These are phyloP conservation scores for Poeciliopsis occidentalis DNA, from an alignment of 2,113 vertebrate species.

Conservation along the genomic window DNA sequence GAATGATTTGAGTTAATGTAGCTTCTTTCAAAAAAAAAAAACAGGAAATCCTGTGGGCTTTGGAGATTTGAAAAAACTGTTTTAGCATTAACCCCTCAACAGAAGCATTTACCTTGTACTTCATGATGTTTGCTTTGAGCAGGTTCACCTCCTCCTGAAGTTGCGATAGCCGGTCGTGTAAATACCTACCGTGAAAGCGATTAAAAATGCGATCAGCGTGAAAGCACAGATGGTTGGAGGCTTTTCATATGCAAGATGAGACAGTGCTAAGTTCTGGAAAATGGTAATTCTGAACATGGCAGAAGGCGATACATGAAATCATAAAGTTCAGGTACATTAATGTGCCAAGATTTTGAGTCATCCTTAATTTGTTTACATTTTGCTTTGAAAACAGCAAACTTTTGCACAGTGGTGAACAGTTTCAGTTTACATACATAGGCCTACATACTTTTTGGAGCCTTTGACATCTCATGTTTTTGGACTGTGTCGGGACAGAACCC, in stretches of 20 bases:
- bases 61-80: no score
- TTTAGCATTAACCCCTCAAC: neutral
- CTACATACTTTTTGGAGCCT: neutral
- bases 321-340: neutral
- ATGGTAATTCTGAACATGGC: neutral
- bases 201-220: neutral
- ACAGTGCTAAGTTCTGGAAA: neutral
- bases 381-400: neutral
- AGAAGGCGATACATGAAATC: neutral
- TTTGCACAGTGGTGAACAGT: neutral
- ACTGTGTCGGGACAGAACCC: no score
- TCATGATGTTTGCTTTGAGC: conserved; percentile 92
- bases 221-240: neutral
- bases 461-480: neutral
- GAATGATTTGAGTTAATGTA: neutral
- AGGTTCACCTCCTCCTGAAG: conserved; percentile 94
- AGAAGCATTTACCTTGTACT: conserved; percentile 87
- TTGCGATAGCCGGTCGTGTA: conserved; percentile 94
- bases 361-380: neutral
- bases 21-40: neutral
- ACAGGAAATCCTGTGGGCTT: neutral
- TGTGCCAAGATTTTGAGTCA: neutral
- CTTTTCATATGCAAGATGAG: neutral
- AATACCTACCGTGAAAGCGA: conserved; percentile 76
- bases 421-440: neutral